Conservation (phyloP, 2,113 vertebrate genomes). For the Gasterosteus aculeatus region DNA sequence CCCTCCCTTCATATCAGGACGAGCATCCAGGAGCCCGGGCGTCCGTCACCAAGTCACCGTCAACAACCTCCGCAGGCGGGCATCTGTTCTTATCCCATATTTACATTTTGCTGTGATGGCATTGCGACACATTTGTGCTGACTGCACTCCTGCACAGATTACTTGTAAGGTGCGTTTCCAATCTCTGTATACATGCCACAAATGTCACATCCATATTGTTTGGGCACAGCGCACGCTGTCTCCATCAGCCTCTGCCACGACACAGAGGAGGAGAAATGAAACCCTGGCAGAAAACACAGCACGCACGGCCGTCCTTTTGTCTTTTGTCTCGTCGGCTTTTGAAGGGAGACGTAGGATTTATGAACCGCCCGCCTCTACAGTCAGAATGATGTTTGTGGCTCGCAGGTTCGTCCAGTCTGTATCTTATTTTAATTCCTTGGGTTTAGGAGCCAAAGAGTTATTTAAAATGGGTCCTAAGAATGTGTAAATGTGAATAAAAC, state of each 20-base stretch:
- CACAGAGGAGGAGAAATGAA: neutral
- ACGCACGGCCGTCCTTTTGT: neutral
- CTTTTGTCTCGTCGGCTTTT: neutral
- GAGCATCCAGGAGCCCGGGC: constrained; percentile 63
- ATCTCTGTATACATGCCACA: constrained; percentile 4
- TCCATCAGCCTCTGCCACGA: neutral
- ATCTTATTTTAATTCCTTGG: neutral
- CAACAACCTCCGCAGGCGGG: constrained; percentile 70
- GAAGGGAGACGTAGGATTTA: neutral
- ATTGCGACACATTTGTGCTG: constrained; percentile 42
- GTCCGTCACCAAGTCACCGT: constrained; percentile 61
- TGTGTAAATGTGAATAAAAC: neutral
- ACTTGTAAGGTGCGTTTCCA: constrained; percentile 10
- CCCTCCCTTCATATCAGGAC: constrained; percentile 69
- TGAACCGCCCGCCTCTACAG: neutral
- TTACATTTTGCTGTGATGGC: constrained; percentile 62
- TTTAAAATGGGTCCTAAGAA: neutral
- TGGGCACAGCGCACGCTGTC: constrained; percentile 15
- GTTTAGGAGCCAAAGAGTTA: neutral
- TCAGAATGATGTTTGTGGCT: neutral
- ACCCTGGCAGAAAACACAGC: neutral
- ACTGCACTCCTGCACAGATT: constrained; percentile 28
- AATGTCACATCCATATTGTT: constrained; percentile 28
- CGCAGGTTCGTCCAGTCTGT: neutral
- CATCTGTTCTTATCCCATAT: constrained; percentile 43